Base-by-base conservation (phyloP, 1,140 invertebrate species). In the Leptinotarsa undecemlineata region DNA sequence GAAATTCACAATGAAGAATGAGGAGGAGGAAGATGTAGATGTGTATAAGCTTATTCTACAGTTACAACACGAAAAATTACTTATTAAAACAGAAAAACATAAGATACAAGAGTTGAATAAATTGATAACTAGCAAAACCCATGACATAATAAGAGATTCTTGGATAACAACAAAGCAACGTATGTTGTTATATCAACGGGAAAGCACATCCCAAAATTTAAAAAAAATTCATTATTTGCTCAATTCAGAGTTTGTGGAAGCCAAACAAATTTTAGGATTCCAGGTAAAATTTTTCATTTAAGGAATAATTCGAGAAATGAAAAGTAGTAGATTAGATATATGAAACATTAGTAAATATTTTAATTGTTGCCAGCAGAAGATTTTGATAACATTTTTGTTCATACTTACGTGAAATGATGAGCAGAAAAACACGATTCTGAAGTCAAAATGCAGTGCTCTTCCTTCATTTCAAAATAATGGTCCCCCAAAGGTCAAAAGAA, bases 141-240 rank as follows among this genome's bases (percentile, higher is more conserved):
- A 78, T 69, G 68, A 73, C 17, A 73, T 75, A 71, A 76, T 78
- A 63, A 74, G 75, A 73, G 72, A 72, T n/a, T 61, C 95, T 42
- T 98, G 96, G 95, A 91, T 97, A 71, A 94, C 93, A 62, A 91
- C 93, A 3, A 94, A 96, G 84, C 95, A 98, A 84, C 90, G 94
- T 76, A 88, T 93, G 80, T 90, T 98, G 74, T 91, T 97, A 66
- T 87, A 93, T 19, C 90, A 92, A 8, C 88, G 90, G 75, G 93
- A 95, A 81, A 90, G 90, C 48, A 90, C 92, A 48, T 92, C 93
- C 69, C 87, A 89, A 48, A 95, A 92, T 81, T 95, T 93, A 83
- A 90, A 92, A 73, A 88, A 90, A 78, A 92, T 94, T 8, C 94
- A 93, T 84, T 85, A 89, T 61, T 87, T 97, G 23, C 93, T 96